Percentiles rank a stretch among this genome's conserved stretches.
Conservation (phyloP, 2,888 invertebrate species). For the Drosophila nr. perissopoda region DNA sequence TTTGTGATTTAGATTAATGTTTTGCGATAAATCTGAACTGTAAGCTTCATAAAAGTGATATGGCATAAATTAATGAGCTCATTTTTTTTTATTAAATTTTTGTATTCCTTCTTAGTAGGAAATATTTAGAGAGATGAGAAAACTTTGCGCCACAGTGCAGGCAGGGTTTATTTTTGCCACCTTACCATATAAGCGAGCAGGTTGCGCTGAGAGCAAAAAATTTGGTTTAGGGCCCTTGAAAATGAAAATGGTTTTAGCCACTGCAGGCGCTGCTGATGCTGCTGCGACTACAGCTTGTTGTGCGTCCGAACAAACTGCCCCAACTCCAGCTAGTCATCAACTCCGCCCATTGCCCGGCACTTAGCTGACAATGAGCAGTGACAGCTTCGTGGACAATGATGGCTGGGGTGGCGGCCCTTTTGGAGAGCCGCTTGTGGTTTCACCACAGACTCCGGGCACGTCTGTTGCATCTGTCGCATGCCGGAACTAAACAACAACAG, state of each 20-base stretch:
- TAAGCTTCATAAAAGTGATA: background rate
- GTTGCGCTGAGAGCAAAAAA: conserved; percentile 62
- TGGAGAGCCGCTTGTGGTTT: conserved; percentile 72
- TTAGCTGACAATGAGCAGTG: conserved; percentile 79
- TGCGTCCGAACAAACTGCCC: conserved; percentile 27
- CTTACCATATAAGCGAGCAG: conserved; percentile 47
- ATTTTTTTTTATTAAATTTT: background rate
- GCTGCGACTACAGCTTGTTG: conserved; percentile 45
- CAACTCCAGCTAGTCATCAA: conserved; percentile 13
- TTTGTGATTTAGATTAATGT: background rate
- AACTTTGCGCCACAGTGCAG: conserved; percentile 55
- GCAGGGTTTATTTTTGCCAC: conserved; percentile 50
- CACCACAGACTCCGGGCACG: conserved; percentile 57
- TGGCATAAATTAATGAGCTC: background rate
- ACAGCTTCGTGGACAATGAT: conserved; percentile 53
- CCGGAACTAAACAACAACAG: conserved; percentile 76
- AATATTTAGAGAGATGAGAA: background rate
- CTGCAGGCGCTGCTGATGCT: conserved; percentile 24
- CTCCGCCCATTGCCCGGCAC: conserved; percentile 60
- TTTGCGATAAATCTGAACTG: background rate
- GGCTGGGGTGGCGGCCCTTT: conserved; percentile 30
- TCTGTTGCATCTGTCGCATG: conserved; percentile 75
- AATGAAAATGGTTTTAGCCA: conserved; percentile 67
- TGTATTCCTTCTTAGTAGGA: no score
- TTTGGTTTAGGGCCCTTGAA: conserved; percentile 70